Conservation (phyloP, 1,140 invertebrate species). For the Augochlora pura region DNA sequence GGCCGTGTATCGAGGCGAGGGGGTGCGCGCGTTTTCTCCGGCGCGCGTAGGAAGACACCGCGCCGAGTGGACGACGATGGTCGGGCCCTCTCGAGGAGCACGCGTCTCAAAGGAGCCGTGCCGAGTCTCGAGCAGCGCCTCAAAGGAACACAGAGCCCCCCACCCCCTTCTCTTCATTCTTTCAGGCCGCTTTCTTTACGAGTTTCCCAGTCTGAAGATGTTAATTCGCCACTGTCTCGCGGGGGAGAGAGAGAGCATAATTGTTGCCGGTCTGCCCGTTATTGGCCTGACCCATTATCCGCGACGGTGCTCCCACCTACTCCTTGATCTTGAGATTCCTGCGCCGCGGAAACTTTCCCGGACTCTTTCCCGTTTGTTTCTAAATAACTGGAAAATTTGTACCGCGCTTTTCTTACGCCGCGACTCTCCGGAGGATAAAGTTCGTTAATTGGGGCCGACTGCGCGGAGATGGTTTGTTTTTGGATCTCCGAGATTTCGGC, state of each 20-base stretch:
- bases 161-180: not conserved
- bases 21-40: no score
- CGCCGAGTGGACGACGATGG: not conserved
- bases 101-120: constrained; percentile 13
- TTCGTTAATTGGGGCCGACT: no score
- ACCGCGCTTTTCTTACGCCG: not conserved
- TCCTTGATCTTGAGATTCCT: not conserved
- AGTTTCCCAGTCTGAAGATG: constrained; percentile 16
- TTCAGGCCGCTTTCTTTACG: not conserved
- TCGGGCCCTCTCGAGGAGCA: constrained; percentile 5
- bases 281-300: not conserved
- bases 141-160: constrained; percentile 9
- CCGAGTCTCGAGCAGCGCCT: not conserved
- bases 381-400: not conserved
- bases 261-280: not conserved
- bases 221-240: constrained; percentile 9
- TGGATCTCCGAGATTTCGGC: no score
- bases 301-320: not conserved
- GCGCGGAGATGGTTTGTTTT: no score
- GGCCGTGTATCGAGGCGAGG: constrained; percentile 27
- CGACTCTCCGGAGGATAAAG: no score
- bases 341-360: not conserved
- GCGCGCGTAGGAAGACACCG: no score
- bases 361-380: not conserved
- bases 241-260: not conserved